Conservation (phyloP, 2,113 vertebrate species). For the Marmota monax region DNA sequence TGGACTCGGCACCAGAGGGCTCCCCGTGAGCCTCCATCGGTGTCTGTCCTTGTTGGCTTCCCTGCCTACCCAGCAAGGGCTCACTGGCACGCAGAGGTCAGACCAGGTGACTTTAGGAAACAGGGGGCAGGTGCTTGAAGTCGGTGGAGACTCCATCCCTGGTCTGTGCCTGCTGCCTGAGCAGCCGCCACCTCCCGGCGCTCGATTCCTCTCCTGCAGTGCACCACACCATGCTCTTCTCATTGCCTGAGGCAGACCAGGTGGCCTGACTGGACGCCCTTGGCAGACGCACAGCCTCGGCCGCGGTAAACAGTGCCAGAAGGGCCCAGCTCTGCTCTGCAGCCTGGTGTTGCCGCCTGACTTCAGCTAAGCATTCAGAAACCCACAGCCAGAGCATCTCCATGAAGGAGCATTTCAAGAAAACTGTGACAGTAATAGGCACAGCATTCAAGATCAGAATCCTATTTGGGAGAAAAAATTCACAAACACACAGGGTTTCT, state of each 20-base stretch:
- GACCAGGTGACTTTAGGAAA: not conserved
- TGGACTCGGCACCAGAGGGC: too few relatives aligned
- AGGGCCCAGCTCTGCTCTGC: not conserved
- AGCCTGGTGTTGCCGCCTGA: not conserved
- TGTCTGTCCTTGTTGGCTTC: too few relatives aligned
- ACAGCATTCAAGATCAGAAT: not conserved
- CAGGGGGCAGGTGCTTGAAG: fast-evolving
- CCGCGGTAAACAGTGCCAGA: fast-evolving
- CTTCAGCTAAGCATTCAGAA: not conserved
- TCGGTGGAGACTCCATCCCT: fast-evolving
- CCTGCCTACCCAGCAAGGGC: too few relatives aligned
- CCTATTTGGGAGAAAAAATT: not conserved
- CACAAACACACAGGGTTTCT: fast-evolving
- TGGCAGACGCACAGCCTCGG: not conserved
- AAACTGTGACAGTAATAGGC: not conserved
- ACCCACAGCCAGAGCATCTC: not conserved
- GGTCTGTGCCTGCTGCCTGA: fast-evolving
- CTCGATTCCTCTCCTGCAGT: fast-evolving
- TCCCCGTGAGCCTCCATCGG: too few relatives aligned
- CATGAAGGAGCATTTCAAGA: not conserved
- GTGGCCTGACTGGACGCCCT: not conserved
- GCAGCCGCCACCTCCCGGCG: fast-evolving
- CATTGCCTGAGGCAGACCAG: not conserved
- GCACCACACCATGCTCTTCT: not conserved
- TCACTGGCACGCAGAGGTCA: not conserved